Evolutionary conservation across 92 coral and sea anemone genomes (phyloP).

Genomic region (Isaurus tuberculatus): DNA sequence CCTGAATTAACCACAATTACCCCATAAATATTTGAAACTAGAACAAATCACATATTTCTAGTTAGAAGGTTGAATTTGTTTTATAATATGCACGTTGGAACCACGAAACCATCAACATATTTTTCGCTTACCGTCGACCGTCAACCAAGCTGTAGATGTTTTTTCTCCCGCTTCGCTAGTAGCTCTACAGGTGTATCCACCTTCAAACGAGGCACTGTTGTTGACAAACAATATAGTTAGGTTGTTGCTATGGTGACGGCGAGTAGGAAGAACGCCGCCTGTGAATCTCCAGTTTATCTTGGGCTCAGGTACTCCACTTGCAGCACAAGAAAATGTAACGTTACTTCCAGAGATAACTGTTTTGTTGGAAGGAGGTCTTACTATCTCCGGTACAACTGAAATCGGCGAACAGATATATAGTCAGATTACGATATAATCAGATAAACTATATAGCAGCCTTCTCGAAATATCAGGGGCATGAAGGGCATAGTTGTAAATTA

Average conservation of each 20-base stretch:
- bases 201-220: conserved; percentile 16
- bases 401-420: background rate
- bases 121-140: conserved; percentile 17
- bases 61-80: too few species aligned
- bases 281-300: background rate
- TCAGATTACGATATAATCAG: background rate
- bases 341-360: conserved; percentile 7
- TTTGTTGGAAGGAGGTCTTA: background rate
- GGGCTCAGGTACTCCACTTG: background rate
- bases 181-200: conserved; percentile 10
- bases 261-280: background rate
- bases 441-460: background rate
- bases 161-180: conserved; percentile 1
- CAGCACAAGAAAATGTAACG: background rate
- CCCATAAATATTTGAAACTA: too few species aligned
- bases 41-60: too few species aligned
- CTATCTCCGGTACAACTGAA: conserved; percentile 1
- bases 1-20: too few species aligned
- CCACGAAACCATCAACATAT: background rate
- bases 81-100: too few species aligned
- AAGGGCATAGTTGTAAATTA: background rate
- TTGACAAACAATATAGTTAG: background rate
- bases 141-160: conserved; percentile 15
- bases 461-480: too few species aligned
- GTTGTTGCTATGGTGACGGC: background rate